These are phyloP conservation scores for Macquaria ambigua DNA, from an alignment of 2,113 vertebrate species.

Conservation along the genomic window DNA sequence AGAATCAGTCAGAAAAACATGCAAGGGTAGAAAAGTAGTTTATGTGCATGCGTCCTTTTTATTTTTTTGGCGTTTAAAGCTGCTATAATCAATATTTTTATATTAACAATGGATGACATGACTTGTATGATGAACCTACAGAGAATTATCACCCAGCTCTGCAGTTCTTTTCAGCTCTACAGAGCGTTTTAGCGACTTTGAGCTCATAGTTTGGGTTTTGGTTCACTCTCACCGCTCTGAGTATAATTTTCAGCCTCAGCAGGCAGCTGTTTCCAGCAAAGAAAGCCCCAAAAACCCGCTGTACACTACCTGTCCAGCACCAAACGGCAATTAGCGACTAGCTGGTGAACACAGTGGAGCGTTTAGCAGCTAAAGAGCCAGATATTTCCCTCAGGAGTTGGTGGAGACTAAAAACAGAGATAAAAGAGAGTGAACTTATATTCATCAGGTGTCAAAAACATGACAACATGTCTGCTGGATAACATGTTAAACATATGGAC, in stretches of 20 bases:
- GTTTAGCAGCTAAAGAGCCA: background rate
- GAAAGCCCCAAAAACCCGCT: no score
- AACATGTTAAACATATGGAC: background rate
- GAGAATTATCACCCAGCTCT: background rate
- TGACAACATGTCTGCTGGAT: no score
- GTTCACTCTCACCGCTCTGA: background rate
- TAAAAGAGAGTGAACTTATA: background rate
- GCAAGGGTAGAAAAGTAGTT: background rate
- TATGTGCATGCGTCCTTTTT: background rate
- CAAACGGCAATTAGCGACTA: background rate
- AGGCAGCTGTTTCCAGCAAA: background rate
- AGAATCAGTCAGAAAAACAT: background rate
- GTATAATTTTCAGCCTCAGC: background rate
- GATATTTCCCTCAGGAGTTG: background rate
- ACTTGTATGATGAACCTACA: no score
- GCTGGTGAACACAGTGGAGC: background rate
- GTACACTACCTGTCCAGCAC: background rate
- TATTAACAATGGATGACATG: background rate
- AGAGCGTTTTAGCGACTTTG: background rate
- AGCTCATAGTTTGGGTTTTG: background rate
- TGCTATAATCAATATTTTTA: background rate
- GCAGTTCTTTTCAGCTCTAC: background rate
- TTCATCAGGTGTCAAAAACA: no score
- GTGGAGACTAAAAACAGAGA: background rate
- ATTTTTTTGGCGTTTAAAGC: background rate